These are phyloP conservation scores for Acrocephalus kingi DNA, from an alignment of 2,113 vertebrate genomes.

Conservation along the genomic window DNA sequence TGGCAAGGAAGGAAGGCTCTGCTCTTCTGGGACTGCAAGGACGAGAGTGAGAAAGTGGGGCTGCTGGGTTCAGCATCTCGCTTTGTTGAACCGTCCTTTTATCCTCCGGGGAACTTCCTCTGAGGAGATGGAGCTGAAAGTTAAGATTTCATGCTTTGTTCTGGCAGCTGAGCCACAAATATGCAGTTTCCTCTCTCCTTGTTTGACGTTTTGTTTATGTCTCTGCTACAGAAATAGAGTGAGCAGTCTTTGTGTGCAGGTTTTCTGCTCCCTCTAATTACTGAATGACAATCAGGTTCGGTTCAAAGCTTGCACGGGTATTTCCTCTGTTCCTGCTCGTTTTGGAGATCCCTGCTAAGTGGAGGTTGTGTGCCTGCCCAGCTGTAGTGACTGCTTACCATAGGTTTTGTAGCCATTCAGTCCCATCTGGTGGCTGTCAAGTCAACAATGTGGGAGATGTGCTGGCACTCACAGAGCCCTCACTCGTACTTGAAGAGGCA, in stretches of 20 bases:
- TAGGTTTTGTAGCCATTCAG: not conserved
- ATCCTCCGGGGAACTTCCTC: constrained; percentile 72
- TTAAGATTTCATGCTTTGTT: constrained; percentile 64
- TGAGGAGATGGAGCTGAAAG: constrained; percentile 52
- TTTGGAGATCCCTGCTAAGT: not conserved
- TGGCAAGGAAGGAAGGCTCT: constrained; percentile 47
- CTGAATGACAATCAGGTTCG: constrained; percentile 33
- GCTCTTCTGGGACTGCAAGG: constrained; percentile 35
- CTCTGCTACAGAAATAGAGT: constrained; percentile 35
- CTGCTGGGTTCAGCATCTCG: constrained; percentile 60
- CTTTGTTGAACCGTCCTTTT: constrained; percentile 66
- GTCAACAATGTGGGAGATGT: not conserved
- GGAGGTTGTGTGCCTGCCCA: not conserved
- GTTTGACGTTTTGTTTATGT: constrained; percentile 58
- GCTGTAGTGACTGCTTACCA: not conserved
- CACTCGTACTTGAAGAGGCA: accelerated
- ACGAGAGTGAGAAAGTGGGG: constrained; percentile 66
- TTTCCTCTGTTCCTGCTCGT: constrained; percentile 14
- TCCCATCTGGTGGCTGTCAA: not conserved
- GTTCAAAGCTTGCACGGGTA: not conserved
- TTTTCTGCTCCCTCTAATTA: constrained; percentile 37
- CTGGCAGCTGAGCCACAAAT: constrained; percentile 32
- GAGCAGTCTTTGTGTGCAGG: constrained; percentile 6
- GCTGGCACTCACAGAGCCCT: not conserved
- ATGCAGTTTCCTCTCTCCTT: constrained; percentile 55